Evolutionary conservation across 2,113 vertebrate species (phyloP).

Genomic region (Halichoerus grypus): DNA sequence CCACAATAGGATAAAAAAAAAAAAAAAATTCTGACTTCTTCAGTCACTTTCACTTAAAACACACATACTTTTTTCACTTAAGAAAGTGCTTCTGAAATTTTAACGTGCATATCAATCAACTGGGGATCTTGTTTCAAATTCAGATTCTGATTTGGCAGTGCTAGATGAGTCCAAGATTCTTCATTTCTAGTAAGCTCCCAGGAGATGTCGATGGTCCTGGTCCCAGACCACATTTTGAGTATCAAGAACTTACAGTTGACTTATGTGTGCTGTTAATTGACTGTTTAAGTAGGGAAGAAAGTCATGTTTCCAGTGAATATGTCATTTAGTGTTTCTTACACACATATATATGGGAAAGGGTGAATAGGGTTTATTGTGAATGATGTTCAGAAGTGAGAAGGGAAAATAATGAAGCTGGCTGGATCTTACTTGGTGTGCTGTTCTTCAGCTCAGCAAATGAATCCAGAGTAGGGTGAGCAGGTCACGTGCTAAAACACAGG

Average conservation of each 20-base stretch:
- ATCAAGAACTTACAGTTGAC: background rate
- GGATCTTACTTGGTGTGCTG: background rate
- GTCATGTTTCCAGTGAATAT: background rate
- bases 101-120: background rate
- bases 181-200: background rate
- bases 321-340: background rate
- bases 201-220: background rate
- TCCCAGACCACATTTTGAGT: background rate
- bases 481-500: background rate
- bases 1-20: background rate
- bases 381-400: background rate
- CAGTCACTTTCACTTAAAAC: background rate
- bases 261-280: background rate
- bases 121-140: conserved; percentile 39
- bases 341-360: background rate
- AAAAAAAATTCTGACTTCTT: background rate
- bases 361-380: background rate
- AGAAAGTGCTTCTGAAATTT: background rate
- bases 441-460: background rate
- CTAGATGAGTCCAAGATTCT: background rate
- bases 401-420: background rate
- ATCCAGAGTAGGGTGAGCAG: background rate
- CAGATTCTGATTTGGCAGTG: background rate
- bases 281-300: background rate
- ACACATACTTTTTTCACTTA: background rate